phyloP scores from a whole-genome alignment of 2,113 vertebrate genomes.

The Tinamus guttatus region DNA sequence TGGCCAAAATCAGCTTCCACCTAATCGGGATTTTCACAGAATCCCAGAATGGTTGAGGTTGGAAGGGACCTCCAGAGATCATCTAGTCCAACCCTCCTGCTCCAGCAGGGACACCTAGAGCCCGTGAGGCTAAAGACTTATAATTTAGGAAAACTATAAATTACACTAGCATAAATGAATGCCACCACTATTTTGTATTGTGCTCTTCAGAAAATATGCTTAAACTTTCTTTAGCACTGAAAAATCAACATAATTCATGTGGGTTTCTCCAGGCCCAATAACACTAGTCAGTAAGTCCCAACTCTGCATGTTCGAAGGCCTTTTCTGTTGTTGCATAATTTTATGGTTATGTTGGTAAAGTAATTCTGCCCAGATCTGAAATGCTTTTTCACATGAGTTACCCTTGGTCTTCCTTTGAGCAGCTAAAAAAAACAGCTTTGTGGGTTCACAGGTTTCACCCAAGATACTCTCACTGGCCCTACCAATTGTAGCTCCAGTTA shows the following conservation, averaged over 20 bases:
- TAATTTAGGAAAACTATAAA: neutral
- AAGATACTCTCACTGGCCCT: accelerated
- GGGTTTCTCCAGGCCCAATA: neutral
- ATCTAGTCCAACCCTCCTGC: too few relatives aligned
- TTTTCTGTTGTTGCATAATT: neutral
- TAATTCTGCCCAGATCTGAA: neutral
- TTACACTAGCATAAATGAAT: neutral
- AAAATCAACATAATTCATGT: neutral
- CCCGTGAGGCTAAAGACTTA: neutral
- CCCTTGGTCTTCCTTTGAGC: neutral
- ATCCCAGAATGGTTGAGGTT: too few relatives aligned
- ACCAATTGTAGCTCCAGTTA: neutral
- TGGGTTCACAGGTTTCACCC: neutral
- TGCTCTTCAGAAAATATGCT: neutral
- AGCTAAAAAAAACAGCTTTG: neutral
- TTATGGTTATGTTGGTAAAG: neutral
- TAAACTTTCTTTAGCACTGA: neutral
- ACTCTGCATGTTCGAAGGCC: accelerated
- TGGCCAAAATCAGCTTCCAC: neutral
- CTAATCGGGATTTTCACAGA: neutral
- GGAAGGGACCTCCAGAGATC: too few relatives aligned
- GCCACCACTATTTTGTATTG: neutral
- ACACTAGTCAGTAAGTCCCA: neutral
- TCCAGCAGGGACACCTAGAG: too few relatives aligned
- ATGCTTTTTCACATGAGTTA: neutral